phyloP scores from a whole-genome alignment of 2,113 vertebrate species.

The Fulica atra region DNA sequence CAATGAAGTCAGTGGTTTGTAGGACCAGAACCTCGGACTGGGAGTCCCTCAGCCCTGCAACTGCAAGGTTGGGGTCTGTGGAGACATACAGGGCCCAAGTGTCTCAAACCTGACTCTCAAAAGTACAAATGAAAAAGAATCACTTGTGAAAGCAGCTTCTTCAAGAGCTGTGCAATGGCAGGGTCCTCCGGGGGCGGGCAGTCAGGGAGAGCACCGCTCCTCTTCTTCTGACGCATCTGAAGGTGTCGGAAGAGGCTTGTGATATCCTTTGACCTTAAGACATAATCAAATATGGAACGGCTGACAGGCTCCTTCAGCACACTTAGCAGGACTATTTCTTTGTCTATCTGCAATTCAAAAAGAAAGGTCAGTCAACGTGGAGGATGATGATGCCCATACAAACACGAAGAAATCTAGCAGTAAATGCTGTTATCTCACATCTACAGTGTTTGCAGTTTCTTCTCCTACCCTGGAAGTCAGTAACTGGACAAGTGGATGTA shows the following conservation, averaged over 20 bases:
- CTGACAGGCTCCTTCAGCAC: conserved; percentile 95
- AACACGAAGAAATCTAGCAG: not conserved
- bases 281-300: conserved; percentile 97
- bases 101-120: not conserved
- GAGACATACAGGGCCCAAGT: not conserved
- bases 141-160: conserved; percentile 97
- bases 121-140: not conserved
- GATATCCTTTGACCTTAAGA: conserved; percentile 94
- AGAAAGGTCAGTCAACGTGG: not conserved
- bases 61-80: not conserved
- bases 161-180: conserved; percentile 90
- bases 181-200: conserved; percentile 92
- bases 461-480: not conserved
- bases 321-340: conserved; percentile 94
- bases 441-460: not conserved
- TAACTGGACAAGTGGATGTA: not conserved
- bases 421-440: not conserved
- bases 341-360: conserved; percentile 86
- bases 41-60: not conserved
- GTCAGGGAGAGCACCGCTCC: conserved; percentile 84
- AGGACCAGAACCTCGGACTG: not conserved
- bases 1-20: not conserved
- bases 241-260: conserved; percentile 91
- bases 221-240: conserved; percentile 92
- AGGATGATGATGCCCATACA: not conserved